Base-by-base conservation (phyloP, 1,140 invertebrate species). In the Aphelenchoides avenae region DNA sequence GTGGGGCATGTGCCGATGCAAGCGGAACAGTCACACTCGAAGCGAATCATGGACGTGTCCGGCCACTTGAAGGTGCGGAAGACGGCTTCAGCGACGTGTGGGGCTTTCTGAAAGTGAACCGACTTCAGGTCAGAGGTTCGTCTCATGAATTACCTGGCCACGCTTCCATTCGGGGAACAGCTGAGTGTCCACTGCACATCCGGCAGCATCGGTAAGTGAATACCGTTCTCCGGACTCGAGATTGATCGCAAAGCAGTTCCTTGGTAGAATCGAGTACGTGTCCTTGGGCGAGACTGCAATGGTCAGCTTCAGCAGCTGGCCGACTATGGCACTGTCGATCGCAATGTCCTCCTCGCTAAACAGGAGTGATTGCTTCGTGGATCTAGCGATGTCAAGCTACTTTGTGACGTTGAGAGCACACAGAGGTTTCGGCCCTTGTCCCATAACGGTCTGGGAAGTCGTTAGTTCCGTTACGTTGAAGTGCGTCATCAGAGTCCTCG, bases 1-100 rank as follows among this genome's bases (percentile, higher is more conserved):
- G 18, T 49, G 41, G 70, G 57, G 41, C 71, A 76, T 29, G 49
- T 40, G 18, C 55, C 71, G 27, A 66, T 50, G 39, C 71, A 74
- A 9, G 74, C 37, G 20, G 64, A 43, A 54, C 71, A 74, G 53
- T 76, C 70, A 57, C 71, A 74, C 53, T 74, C 75, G 57, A 74
- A 74, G 15, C 71, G 67, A 44, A 74, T 68, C 64, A 65, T 70
- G 9, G 54, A 52, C 15, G 58, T 68, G 43, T 74, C 73, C 5
- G 71, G 71, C 71, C 71, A 74, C 59, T 77, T 76, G 60, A 74
- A 74, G 9, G 73, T 77, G 11, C 64, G 53, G 44, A 75, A 73
- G 20, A 22, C 30, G 1, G 61, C 55, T 26, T 71, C 34, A 18
- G 51, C 27, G 20, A 58, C 49, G 24, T 68, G n/a, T n/a, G n/a